phyloP scores from a whole-genome alignment of 2,797 vertebrate genomes.

The Anas bahamensis region DNA sequence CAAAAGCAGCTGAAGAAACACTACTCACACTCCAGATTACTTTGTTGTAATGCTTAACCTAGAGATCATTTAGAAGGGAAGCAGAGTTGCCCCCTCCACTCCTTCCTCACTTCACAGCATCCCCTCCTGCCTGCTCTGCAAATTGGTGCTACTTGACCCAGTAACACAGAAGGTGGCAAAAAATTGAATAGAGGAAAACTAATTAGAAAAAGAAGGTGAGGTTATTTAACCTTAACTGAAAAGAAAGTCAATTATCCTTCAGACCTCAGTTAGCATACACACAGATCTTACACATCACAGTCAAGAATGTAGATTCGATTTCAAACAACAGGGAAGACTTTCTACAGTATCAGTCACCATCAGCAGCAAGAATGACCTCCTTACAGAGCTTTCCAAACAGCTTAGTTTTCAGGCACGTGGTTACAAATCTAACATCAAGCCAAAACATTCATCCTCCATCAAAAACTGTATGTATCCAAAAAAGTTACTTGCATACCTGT shows the following conservation, averaged over 20 bases:
- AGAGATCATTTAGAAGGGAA: neutral
- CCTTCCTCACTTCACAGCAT: neutral
- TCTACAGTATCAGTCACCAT: neutral
- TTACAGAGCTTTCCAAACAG: neutral
- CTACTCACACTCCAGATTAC: neutral
- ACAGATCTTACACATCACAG: neutral
- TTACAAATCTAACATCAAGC: neutral
- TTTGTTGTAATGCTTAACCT: neutral
- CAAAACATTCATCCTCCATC: neutral
- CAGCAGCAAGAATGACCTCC: neutral
- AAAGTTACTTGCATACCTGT: slow-evolving; percentile 72
- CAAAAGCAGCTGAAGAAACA: neutral
- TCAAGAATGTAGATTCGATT: neutral
- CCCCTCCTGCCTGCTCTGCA: neutral
- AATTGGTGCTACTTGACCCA: neutral
- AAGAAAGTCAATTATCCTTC: neutral
- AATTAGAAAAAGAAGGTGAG: slow-evolving; percentile 15
- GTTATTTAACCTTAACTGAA: slow-evolving; percentile 1
- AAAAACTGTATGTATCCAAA: neutral
- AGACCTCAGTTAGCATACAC: neutral
- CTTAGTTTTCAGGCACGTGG: neutral
- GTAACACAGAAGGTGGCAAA: neutral
- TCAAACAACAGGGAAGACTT: neutral
- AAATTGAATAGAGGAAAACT: neutral
- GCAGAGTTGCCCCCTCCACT: neutral